Evolutionary conservation across 2,888 invertebrate species (phyloP), one percentile per base, ranked within the genome.

Genomic region (Meiosimyza decipiens): DNA sequence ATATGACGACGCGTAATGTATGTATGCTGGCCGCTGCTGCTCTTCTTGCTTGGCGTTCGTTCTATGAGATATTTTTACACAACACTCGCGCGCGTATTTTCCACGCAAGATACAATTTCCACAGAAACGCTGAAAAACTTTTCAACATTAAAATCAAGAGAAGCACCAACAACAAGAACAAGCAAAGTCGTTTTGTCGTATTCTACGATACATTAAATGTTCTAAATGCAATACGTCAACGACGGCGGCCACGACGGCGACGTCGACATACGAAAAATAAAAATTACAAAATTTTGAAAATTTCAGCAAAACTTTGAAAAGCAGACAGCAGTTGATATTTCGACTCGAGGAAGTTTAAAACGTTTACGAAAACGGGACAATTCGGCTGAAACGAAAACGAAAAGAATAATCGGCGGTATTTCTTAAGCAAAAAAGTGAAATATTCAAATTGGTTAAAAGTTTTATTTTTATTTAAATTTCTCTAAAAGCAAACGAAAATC

Each of bases 261-360:
- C 40, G 4, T 3, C 40, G 40, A 40, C 40, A 5, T 7, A 52
- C 2, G 28, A 63, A 63, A 62, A 62, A 64, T 51, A 67, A 47
- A 54, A 60, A 71, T 52, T 67, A 49, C 22, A 22, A 76, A 73
- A 76, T 73, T 75, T 71, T 66, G 74, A 75, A 74, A 72, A 77
- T 70, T 70, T 63, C 54, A 63, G 62, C 54, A 33, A 33, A 54
- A 54, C 51, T 47, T 40, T 9, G 63, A 62, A 63, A 75, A 78
- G 77, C 76, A 72, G 73, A 65, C 75, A 72, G 73, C 85, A 85
- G 85, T 86, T 85, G 83, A 80, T 81, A 82, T 85, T 84, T 82
- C 81, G 84, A 85, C 85, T 82, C 84, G 85, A 81, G 79, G 81
- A 85, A 81, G 83, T 82, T 80, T 79, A 80, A 81, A 82, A 79